Percentiles rank a stretch among this genome's conserved stretches.
These are phyloP conservation scores for Percina caprodes DNA, from an alignment of 2,113 vertebrate species.

Conservation along the genomic window DNA sequence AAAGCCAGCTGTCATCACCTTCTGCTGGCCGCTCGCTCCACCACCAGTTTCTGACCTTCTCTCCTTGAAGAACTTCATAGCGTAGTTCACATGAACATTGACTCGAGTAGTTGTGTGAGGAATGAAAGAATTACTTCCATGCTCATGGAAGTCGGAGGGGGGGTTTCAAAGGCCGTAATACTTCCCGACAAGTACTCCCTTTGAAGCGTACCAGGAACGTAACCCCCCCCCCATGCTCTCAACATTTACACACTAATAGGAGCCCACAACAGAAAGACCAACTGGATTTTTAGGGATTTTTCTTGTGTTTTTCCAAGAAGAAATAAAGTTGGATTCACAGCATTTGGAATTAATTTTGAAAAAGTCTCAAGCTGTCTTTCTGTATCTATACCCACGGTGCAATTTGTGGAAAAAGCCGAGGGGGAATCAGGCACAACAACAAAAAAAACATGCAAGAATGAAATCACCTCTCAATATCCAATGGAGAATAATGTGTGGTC, in stretches of 20 bases:
- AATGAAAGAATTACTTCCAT: background rate
- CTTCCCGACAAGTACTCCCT: background rate
- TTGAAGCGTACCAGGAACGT: background rate
- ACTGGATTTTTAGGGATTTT: too few species aligned
- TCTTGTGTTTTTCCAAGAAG: too few species aligned
- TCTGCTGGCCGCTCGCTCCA: background rate
- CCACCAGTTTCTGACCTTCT: background rate
- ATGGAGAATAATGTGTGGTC: too few species aligned
- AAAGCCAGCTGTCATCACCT: background rate
- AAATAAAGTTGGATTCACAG: background rate
- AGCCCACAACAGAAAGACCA: background rate
- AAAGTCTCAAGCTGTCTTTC: too few species aligned
- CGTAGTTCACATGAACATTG: background rate
- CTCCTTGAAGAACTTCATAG: background rate
- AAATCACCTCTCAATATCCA: too few species aligned
- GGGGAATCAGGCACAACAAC: too few species aligned
- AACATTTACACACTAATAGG: background rate
- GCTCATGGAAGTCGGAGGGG: background rate
- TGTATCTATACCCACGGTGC: too few species aligned
- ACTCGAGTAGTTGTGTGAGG: background rate
- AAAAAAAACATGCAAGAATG: too few species aligned
- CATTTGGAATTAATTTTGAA: background rate
- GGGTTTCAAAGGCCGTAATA: background rate
- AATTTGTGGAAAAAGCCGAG: too few species aligned
- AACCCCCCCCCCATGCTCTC: background rate